Evolutionary conservation across 2,888 invertebrate genomes (phyloP), one percentile per base, ranked within the genome.

Genomic region (Drosophila nigricruria): DNA sequence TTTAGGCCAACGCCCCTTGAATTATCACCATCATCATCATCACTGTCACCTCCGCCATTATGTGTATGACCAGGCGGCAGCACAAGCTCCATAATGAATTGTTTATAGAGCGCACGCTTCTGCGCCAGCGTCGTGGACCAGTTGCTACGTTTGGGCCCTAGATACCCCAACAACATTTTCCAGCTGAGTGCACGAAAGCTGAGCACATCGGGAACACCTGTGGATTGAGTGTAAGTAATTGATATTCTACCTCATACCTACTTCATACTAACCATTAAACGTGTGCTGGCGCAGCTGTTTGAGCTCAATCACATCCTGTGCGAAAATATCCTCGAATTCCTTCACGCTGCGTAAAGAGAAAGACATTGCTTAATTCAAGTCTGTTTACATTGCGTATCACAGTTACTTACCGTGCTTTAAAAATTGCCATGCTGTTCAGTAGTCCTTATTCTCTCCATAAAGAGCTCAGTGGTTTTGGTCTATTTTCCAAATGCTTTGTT

Each of bases 191-290:
- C 95, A 59, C 98, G 94, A 70, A 96, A 94, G 1, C 97, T 97
- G 79, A 95, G 96, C 82, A 97, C 97, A 91, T 98, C 98, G 1
- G 98, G 98, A 84, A 98, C 96, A 59, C 98, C 98, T 97, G 85
- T 97, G 82, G 64, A 78, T 65, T 18, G 9, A 43, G 30, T 25
- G 9, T 32, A 23, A 36, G 6, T 61, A 16, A 18, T n/a, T 34
- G 14, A 4, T 16, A 10, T 16, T 10, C 12, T 2, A 42, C 5
- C 14, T 1, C 0, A 8, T 20, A 8, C 6, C 6, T 49, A 18
- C 30, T 32, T 25, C 4, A 10, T 47, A 82, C 92, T 93, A 94
- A 97, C 97, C 97, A 93, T 96, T 95, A 90, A 97, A 97, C 81
- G 97, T 96, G 58, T 97, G 92, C 88, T 94, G 94, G 88, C 95